Conservation (phyloP, 2,888 invertebrate genomes). For the Noctua fimbriata region DNA sequence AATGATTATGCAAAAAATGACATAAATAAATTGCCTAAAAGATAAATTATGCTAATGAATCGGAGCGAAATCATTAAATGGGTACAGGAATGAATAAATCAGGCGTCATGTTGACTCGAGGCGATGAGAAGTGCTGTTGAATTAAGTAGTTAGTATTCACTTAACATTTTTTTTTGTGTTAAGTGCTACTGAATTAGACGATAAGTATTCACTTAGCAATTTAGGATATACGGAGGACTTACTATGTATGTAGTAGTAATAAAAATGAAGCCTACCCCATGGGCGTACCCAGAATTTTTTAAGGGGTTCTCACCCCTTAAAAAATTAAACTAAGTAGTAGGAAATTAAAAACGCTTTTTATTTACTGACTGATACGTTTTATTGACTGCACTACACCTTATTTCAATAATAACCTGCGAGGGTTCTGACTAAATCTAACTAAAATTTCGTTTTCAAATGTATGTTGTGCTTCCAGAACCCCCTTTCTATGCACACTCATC, state of each 20-base stretch:
- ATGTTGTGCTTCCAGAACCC: too few relatives aligned
- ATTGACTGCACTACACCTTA: too few relatives aligned
- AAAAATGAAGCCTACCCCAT: neutral
- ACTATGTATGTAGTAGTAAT: neutral
- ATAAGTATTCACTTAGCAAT: neutral
- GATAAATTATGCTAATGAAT: neutral
- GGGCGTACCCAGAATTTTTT: too few relatives aligned
- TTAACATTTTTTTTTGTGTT: neutral
- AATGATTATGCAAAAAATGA: neutral
- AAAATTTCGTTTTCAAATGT: too few relatives aligned
- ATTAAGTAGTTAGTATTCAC: neutral
- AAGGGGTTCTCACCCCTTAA: too few relatives aligned
- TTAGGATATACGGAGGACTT: neutral
- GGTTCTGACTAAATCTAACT: too few relatives aligned
- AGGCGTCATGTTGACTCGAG: too few relatives aligned
- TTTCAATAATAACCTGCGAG: too few relatives aligned
- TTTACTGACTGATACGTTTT: too few relatives aligned
- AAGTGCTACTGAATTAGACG: neutral
- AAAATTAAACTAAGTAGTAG: too few relatives aligned
- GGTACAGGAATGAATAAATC: neutral
- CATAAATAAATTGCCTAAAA: neutral
- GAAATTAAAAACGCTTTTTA: too few relatives aligned
- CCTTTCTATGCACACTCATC: too few relatives aligned
- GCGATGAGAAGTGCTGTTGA: neutral
- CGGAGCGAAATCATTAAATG: neutral